phyloP scores from a whole-genome alignment of 2,113 vertebrate species.

The Aptenodytes patagonicus region DNA sequence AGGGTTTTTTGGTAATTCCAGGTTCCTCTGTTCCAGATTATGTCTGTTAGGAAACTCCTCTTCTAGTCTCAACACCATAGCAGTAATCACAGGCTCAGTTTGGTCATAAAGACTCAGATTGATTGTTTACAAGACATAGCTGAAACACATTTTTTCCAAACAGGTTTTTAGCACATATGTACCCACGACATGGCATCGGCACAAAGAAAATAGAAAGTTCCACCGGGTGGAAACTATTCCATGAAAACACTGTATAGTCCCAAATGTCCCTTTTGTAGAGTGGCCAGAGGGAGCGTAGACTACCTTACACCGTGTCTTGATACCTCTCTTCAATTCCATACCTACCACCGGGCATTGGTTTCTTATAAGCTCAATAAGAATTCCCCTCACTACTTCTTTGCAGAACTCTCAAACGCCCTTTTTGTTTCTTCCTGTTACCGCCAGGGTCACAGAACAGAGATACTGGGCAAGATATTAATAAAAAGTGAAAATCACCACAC shows the following conservation, averaged over 20 bases:
- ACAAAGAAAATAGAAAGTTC: neutral
- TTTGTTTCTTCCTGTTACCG: neutral
- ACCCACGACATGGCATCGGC: neutral
- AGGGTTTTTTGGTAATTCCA: neutral
- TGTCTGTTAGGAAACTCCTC: neutral
- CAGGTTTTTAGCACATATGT: neutral
- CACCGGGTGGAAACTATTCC: neutral
- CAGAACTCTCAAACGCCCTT: neutral
- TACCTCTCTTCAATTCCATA: neutral
- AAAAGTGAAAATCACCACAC: neutral
- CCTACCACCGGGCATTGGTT: too few species aligned
- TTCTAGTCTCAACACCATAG: neutral
- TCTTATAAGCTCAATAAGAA: neutral
- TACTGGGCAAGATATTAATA: neutral
- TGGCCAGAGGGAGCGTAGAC: neutral
- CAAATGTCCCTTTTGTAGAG: neutral
- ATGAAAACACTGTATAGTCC: neutral
- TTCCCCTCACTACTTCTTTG: neutral
- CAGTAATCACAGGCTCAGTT: neutral
- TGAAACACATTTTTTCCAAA: neutral
- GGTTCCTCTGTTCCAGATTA: neutral
- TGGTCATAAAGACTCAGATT: neutral
- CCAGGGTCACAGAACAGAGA: neutral
- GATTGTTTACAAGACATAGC: neutral
- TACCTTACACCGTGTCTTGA: neutral